phyloP scores from a whole-genome alignment of 2,113 vertebrate species.

The Spilogale gracilis region DNA sequence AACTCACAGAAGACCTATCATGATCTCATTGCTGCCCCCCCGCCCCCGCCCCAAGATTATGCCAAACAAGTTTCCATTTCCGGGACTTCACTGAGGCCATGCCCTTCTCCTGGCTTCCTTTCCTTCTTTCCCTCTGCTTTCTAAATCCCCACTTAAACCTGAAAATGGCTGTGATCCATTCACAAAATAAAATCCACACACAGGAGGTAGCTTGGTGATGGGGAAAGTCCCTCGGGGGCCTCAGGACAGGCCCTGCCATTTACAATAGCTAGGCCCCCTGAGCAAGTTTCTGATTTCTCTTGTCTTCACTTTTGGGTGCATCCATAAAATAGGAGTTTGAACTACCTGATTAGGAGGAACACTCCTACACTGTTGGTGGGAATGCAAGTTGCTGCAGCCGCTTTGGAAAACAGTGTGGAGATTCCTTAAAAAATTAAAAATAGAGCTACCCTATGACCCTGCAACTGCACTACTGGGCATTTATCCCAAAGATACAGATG shows the following conservation, averaged over 20 bases:
- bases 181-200: not conserved
- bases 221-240: not conserved
- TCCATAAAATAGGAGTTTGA: constrained; percentile 27
- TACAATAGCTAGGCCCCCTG: not conserved
- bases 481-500: too few species aligned
- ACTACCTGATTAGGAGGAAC: not conserved
- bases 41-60: not conserved
- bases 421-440: too few species aligned
- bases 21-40: not conserved
- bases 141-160: not conserved
- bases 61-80: not conserved
- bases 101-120: not conserved
- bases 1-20: not conserved
- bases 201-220: not conserved
- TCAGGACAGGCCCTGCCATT: not conserved
- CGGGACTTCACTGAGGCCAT: not conserved
- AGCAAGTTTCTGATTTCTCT: constrained; percentile 8
- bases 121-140: not conserved
- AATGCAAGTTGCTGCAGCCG: too few species aligned
- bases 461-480: too few species aligned
- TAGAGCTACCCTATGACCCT: too few species aligned
- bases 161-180: not conserved
- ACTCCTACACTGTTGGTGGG: too few species aligned
- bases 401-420: too few species aligned
- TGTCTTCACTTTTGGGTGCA: not conserved